Evolutionary conservation across 2,113 vertebrate genomes (phyloP), one percentile per base, ranked within the genome.

Genomic region (Poicephalus gulielmi): DNA sequence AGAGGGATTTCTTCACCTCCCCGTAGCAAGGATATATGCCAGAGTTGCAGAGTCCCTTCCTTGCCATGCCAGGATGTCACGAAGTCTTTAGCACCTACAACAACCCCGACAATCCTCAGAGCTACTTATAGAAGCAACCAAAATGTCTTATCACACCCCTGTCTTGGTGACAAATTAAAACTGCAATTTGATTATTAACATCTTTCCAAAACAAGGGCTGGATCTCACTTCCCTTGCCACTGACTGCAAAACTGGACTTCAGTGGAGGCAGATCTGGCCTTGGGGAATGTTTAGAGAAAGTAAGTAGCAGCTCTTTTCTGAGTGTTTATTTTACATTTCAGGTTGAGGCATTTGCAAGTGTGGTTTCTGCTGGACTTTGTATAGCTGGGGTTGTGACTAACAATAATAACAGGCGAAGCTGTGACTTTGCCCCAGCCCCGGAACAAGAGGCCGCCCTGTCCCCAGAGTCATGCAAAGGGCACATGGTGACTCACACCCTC

Each of bases 131-230:
- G 66, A 57, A 92, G 74, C 88, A 79, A 66, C 52, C 49, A 88
- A 76, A 94, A 93, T 67, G 70, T 89, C 92, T 77, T 69, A 87
- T 89, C 90, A 83, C 95, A 92, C 86, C 30, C 55, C 74, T 84
- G 86, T 55, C 81, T 84, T 11, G 83, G 88, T 96, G 96, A 92
- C 92, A 96, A 94, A 95, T 96, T 90, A 92, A 94, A 97, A 84
- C 80, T 79, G 44, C 57, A 75, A 71, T 92, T 92, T 75, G 79
- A 88, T 93, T 93, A 96, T 92, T 83, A 88, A 59, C 50, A 50
- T 86, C 44, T 82, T 82, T 88, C 90, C 66, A 95, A 92, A 93
- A 82, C 92, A 94, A 88, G 83, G 55, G 2, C 47, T 91, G 86
- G 66, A 78, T 82, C 70, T 73, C 15, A 6, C 73, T 85, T 83